A percentile compares a stretch with the other conserved stretches of the same genome.
Conservation (phyloP, 1,140 invertebrate genomes). For the Drosophila lini region DNA sequence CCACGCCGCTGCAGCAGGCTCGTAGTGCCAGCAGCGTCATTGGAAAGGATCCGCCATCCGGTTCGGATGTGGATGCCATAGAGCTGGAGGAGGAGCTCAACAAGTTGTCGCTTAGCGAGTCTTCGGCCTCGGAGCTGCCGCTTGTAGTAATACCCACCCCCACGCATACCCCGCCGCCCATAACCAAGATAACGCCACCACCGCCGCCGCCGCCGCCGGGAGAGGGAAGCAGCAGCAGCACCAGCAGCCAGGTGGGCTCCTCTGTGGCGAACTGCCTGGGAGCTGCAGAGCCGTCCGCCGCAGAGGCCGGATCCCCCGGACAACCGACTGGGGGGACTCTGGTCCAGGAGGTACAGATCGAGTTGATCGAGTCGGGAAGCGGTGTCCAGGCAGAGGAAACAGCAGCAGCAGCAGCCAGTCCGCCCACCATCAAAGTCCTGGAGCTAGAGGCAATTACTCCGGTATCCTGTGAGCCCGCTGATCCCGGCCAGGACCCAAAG, state of each 20-base stretch:
- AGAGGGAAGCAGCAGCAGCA: slow-evolving; percentile 14
- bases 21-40: slow-evolving; percentile 29
- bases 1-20: slow-evolving; percentile 20
- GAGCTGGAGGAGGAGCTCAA: slow-evolving; percentile 61
- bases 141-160: slow-evolving; percentile 25
- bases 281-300: background rate
- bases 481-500: background rate
- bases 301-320: background rate
- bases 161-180: slow-evolving; percentile 53
- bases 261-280: slow-evolving; percentile 4
- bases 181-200: slow-evolving; percentile 58
- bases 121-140: slow-evolving; percentile 49
- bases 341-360: slow-evolving; percentile 74
- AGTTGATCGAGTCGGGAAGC: slow-evolving; percentile 58
- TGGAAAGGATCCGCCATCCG: slow-evolving; percentile 55
- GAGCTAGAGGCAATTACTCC: slow-evolving; percentile 15
- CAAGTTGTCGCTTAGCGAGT: slow-evolving; percentile 51
- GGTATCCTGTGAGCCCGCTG: background rate
- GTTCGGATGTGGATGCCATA: slow-evolving; percentile 27
- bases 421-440: slow-evolving; percentile 60
- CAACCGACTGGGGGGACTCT: background rate
- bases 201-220: slow-evolving; percentile 53
- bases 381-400: slow-evolving; percentile 12
- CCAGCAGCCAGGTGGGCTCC: slow-evolving; percentile 13
- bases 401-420: slow-evolving; percentile 11